Evolutionary conservation across 1,140 invertebrate genomes (phyloP).

Genomic region (Olivierus martensii): DNA sequence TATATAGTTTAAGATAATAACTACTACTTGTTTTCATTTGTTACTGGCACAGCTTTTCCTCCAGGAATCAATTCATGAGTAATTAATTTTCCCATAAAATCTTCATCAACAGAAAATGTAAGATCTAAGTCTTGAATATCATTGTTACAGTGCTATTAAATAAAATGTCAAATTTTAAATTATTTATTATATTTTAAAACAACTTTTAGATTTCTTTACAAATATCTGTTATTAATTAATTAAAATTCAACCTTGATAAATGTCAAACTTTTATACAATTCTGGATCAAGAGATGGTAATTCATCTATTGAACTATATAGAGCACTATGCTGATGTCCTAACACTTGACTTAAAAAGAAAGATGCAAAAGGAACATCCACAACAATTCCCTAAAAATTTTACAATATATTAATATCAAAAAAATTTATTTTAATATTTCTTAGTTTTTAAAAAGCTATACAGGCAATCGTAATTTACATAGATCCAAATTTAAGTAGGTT

Average conservation of each 20-base stretch:
- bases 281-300: constrained; percentile 86
- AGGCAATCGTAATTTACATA: too few relatives aligned
- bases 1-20: constrained; percentile 1
- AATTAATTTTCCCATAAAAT: constrained; percentile 78
- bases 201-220: constrained; percentile 3
- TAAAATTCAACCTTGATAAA: constrained; percentile 90
- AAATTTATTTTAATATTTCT: too few relatives aligned
- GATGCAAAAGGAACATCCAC: constrained; percentile 97
- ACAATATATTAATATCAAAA: too few relatives aligned
- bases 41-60: constrained; percentile 81
- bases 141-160: constrained; percentile 62
- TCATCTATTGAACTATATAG: constrained; percentile 95
- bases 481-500: too few relatives aligned
- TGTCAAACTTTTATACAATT: constrained; percentile 89
- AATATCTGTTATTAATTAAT: background rate
- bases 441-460: too few relatives aligned
- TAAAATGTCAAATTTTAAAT: constrained; percentile 1
- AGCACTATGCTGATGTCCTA: constrained; percentile 75
- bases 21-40: constrained; percentile 86
- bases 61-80: constrained; percentile 86
- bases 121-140: constrained; percentile 86
- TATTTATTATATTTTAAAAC: background rate
- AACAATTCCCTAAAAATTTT: constrained; percentile 65
- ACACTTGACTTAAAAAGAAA: constrained; percentile 93
- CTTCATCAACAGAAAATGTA: constrained; percentile 94